phyloP scores from a whole-genome alignment of 2,888 invertebrate genomes.

The Tenthredo livida region DNA sequence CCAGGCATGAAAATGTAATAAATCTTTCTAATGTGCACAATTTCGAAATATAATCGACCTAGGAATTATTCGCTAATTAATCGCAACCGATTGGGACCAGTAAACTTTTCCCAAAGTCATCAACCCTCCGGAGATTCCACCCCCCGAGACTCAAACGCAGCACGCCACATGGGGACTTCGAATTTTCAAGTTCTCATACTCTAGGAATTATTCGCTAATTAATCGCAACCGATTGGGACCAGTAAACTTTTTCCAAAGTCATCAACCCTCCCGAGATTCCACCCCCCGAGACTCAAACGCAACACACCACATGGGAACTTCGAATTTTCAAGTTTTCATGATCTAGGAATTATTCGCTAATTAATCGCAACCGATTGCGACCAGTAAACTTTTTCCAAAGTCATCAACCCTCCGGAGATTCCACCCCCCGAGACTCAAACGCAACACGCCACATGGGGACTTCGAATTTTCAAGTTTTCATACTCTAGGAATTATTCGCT shows the following conservation, averaged over 20 bases:
- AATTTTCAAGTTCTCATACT: not conserved
- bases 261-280: not conserved
- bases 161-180: not conserved
- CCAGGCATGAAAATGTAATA: not conserved
- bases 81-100: not conserved
- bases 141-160: not conserved
- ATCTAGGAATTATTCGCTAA: not conserved
- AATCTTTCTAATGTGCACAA: not conserved
- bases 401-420: not conserved
- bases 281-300: not conserved
- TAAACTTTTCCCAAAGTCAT: not conserved
- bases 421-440: not conserved
- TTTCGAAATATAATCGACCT: not conserved
- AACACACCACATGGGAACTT: not conserved
- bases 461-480: not conserved
- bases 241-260: not conserved
- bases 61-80: slow-evolving; percentile 27
- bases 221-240: not conserved
- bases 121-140: not conserved
- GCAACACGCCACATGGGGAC: not conserved
- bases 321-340: not conserved
- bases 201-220: not conserved
- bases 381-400: not conserved
- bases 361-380: not conserved
- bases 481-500: not conserved